Evolutionary conservation across 2,797 vertebrate genomes (phyloP), one percentile per base, ranked within the genome.

Genomic region (Cheirogaleus major): DNA sequence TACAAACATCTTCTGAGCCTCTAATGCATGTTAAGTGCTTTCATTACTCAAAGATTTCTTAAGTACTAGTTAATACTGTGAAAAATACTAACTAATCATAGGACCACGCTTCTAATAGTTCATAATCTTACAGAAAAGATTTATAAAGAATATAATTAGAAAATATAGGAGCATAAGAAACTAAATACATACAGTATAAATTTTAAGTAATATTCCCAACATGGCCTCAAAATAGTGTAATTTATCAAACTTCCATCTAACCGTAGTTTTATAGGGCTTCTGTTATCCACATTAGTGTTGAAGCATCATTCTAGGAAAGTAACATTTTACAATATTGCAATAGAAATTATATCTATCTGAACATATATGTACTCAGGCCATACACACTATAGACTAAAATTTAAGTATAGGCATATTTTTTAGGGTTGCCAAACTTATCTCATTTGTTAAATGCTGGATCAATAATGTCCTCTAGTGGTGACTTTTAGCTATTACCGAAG

Each of bases 381-480:
- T 50, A 48, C 11, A 73, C 7, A 25, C n/a, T 41, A 18, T 23
- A 84, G 30, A 75, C 18, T 69, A 17, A 61, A 52, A 48, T n/a
- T 41, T 87, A n/a, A 89, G 9, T 69, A 79, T 91, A 61, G 6
- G 55, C 18, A 15, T 41, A 32, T 45, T 88, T 93, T 85, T 72
- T 48, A 88, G 50, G 10, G 15, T 52, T 67, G 73, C 59, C 48
- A 57, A 83, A 63, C 0, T 23, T 32, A 57, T 13, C 14, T 13
- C 12, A 13, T 72, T 63, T 95, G 5, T 78, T 93, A 57, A 92
- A 80, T 25, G 10, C 7, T 95, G 43, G 52, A 22, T 43, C 43
- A 41, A 72, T 93, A 38, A 2, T 97, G 97, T 93, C 96, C 1
- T 96, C 98, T 98, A 95, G 93, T 95, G 98, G 91, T 92, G 13